Evolutionary conservation across 1,140 invertebrate genomes (phyloP), one percentile per base, ranked within the genome.

Genomic region (Drosophila arizonae): DNA sequence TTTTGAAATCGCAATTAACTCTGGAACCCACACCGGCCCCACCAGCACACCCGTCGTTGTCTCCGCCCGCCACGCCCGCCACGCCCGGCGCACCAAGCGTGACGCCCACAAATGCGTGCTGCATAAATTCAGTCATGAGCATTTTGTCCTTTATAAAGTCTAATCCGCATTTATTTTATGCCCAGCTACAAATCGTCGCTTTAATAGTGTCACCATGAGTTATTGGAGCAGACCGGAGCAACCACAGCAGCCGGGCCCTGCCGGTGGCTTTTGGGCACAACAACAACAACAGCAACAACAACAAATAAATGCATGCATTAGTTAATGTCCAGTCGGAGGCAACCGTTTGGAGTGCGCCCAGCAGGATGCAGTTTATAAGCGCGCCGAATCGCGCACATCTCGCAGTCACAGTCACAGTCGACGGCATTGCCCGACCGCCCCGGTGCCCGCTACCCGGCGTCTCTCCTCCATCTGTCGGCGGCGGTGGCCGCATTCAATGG

Each of bases 161-260:
- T 91, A 91, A 91, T 91, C 90, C 90, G 90, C 90, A 91, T 91
- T 91, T 91, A 91, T 91, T 91, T 91, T 91, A 91, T 91, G 88
- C 82, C 71, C 87, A 79, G 87, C 90, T 91, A 91, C 90, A 91
- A 91, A 91, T 91, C 90, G 90, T 90, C 90, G 90, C 90, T 90
- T 91, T 91, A 91, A 90, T 91, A 91, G 78, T 90, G 90, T 90
- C 90, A 91, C 90, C 86, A 79, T 91, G 87, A 90, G 73, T 90
- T 90, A 90, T 90, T 79, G 80, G 79, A 79, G 73, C 81, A 85
- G 43, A 10, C 43, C 43, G n/a, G 43, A 45, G 43, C 43, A 2
- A 72, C 41, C 24, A n/a, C 1, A 28, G 6, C 13, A 11, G 46
- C 4, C 46, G 10, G 8, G 4, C 24, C 48, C 10, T 33, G 51